These are phyloP conservation scores for Eupithecia abbreviata DNA, from an alignment of 2,888 invertebrate genomes.

Conservation along the genomic window DNA sequence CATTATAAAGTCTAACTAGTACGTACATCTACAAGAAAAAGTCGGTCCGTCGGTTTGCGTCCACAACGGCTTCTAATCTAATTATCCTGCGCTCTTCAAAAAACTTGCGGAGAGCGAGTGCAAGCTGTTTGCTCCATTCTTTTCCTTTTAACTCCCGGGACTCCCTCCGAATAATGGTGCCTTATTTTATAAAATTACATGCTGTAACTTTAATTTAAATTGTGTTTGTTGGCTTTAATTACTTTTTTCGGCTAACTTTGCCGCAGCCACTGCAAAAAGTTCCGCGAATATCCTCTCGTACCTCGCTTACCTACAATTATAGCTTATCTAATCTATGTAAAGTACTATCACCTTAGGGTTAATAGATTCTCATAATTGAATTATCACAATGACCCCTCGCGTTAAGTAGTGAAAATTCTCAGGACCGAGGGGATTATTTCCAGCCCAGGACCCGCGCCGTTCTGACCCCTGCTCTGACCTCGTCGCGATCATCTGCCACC, in stretches of 20 bases:
- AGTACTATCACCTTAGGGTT: slow-evolving; percentile 26
- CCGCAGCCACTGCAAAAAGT: slow-evolving; percentile 15
- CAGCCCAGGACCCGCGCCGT: slow-evolving; percentile 64
- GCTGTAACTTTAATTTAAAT: slow-evolving; percentile 43
- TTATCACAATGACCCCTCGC: slow-evolving; percentile 53
- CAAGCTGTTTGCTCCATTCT: slow-evolving; percentile 66
- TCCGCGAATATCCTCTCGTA: slow-evolving; percentile 1
- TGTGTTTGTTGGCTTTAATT: slow-evolving; percentile 45
- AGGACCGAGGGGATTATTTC: slow-evolving; percentile 67
- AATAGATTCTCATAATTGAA: slow-evolving; percentile 64
- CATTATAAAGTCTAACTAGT: slow-evolving; percentile 47
- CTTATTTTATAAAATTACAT: slow-evolving; percentile 51
- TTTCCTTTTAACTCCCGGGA: slow-evolving; percentile 53
- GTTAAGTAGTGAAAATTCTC: slow-evolving; percentile 56
- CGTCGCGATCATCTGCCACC: slow-evolving; percentile 67
- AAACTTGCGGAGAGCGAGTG: slow-evolving; percentile 65
- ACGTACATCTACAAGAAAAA: slow-evolving; percentile 43
- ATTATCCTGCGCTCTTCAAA: slow-evolving; percentile 72
- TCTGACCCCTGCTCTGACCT: slow-evolving; percentile 76
- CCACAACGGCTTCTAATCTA: slow-evolving; percentile 70
- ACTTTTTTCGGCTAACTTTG: slow-evolving; percentile 34
- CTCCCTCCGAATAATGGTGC: slow-evolving; percentile 56
- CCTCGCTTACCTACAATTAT: background rate
- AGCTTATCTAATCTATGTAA: background rate
- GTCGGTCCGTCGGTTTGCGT: slow-evolving; percentile 49